Conservation (phyloP, 2,888 invertebrate genomes). For the Cephus runcator region DNA sequence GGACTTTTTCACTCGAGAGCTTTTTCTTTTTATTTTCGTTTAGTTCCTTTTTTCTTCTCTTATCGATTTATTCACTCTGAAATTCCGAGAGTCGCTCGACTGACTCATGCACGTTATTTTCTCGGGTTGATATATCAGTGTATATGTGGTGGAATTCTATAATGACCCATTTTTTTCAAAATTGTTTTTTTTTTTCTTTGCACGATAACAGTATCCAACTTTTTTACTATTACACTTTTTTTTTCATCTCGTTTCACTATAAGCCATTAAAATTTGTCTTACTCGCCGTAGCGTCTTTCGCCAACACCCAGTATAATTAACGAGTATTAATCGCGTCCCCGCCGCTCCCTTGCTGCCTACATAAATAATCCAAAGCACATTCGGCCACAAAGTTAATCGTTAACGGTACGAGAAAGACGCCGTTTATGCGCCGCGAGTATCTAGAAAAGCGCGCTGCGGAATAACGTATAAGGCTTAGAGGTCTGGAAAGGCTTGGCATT, state of each 20-base stretch:
- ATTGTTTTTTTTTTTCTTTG: not conserved
- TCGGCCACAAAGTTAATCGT: slow-evolving; percentile 17
- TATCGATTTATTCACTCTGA: not conserved
- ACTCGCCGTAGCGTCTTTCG: not conserved
- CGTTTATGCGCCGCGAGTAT: slow-evolving; percentile 36
- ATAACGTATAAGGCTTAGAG: slow-evolving; percentile 42
- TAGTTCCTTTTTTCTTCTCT: not conserved
- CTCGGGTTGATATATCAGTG: not conserved
- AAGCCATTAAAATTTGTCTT: not conserved
- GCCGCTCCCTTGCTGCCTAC: not conserved
- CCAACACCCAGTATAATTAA: not conserved
- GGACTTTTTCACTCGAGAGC: not conserved
- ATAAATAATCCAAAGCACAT: slow-evolving; percentile 19
- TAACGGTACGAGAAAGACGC: slow-evolving; percentile 22
- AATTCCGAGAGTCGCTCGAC: not conserved
- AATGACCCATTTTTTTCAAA: not conserved
- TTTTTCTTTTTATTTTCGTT: not conserved
- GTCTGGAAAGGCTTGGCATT: not conserved
- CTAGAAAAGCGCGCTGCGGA: slow-evolving; percentile 41
- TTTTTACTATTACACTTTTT: not conserved
- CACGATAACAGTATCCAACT: not conserved
- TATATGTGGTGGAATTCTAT: too few species aligned
- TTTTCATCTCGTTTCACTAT: not conserved
- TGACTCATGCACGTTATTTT: not conserved
- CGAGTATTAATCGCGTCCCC: not conserved